phyloP scores from a whole-genome alignment of 2,888 invertebrate genomes.

The Choreutis nemorana region DNA sequence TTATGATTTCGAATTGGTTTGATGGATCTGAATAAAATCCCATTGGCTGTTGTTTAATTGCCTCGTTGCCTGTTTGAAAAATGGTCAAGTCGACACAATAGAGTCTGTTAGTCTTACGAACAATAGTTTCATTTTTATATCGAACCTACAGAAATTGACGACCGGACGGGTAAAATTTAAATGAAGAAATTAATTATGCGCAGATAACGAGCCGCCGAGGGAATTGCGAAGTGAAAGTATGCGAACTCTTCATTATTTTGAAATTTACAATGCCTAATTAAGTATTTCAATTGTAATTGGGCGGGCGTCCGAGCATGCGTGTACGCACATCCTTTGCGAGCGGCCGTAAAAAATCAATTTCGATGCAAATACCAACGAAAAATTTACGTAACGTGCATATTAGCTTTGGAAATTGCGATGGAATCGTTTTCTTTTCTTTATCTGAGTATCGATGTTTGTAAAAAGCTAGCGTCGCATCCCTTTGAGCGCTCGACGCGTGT shows the following conservation, averaged over 20 bases:
- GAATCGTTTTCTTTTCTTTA: constrained; percentile 38
- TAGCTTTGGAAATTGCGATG: constrained; percentile 40
- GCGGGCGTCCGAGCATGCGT: constrained; percentile 46
- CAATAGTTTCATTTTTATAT: constrained; percentile 9
- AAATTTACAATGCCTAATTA: too few species aligned
- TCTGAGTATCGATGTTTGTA: constrained; percentile 27
- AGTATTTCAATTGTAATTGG: constrained; percentile 33
- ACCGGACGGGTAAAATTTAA: too few species aligned
- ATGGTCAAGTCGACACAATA: constrained; percentile 47
- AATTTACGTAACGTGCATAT: constrained; percentile 36
- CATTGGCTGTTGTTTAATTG: constrained; percentile 62
- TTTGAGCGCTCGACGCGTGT: constrained; percentile 1
- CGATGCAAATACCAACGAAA: constrained; percentile 49
- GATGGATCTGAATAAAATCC: constrained; percentile 64
- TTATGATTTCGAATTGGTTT: constrained; percentile 64
- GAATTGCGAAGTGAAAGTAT: too few species aligned
- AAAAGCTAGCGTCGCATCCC: constrained; percentile 54
- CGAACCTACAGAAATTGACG: constrained; percentile 7
- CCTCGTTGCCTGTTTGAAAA: constrained; percentile 54
- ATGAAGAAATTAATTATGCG: too few species aligned
- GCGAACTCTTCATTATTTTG: too few species aligned
- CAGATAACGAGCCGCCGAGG: too few species aligned
- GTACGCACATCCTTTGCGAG: constrained; percentile 35
- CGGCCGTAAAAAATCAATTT: constrained; percentile 42
- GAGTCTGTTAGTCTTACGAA: constrained; percentile 15